Conservation (phyloP, 2,797 vertebrate species). For the Falco cherrug region DNA sequence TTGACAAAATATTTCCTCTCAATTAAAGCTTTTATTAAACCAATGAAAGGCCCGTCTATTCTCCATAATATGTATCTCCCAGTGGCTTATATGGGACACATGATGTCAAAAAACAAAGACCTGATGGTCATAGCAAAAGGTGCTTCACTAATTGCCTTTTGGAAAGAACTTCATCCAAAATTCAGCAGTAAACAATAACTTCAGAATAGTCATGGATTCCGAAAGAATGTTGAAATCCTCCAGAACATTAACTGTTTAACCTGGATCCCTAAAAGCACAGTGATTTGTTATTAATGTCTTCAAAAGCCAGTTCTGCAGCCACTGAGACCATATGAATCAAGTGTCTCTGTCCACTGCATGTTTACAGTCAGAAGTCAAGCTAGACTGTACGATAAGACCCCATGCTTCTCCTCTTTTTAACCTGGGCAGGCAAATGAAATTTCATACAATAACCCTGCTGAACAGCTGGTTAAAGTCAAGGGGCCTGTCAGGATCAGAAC, state of each 20-base stretch:
- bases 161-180: neutral
- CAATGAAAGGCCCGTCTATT: neutral
- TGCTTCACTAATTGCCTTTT: neutral
- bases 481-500: neutral
- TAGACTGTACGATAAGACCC: neutral
- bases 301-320: neutral
- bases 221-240: neutral
- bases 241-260: neutral
- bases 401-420: neutral
- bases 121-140: neutral
- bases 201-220: neutral
- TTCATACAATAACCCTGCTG: neutral
- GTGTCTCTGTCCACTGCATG: neutral
- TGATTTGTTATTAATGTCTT: neutral
- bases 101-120: neutral
- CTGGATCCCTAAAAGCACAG: neutral
- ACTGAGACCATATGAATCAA: neutral
- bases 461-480: neutral
- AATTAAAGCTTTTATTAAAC: neutral
- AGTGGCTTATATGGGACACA: neutral
- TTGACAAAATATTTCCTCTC: neutral
- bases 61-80: neutral
- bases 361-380: neutral
- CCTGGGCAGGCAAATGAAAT: neutral
- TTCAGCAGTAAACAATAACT: neutral